phyloP scores from a whole-genome alignment of 2,888 invertebrate genomes.

The Eupsilia transversa region DNA sequence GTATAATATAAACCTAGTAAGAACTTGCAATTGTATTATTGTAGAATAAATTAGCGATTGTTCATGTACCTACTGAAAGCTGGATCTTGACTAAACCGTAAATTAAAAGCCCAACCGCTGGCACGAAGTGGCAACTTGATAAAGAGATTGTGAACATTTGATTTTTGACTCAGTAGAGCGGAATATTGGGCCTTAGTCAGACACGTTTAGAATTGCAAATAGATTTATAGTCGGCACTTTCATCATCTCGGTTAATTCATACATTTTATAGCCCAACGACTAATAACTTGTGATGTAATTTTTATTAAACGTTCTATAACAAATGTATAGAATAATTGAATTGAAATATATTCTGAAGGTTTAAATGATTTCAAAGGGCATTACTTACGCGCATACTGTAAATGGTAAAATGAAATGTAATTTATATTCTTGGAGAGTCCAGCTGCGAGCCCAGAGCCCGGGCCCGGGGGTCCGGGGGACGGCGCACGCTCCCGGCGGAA shows the following conservation, averaged over 20 bases:
- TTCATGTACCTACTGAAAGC: neutral
- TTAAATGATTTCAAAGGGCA: slow-evolving; percentile 52
- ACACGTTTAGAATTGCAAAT: slow-evolving; percentile 44
- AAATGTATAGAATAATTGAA: slow-evolving; percentile 28
- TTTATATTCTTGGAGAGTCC: slow-evolving; percentile 73
- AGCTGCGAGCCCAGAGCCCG: slow-evolving; percentile 60
- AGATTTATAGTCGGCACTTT: slow-evolving; percentile 7
- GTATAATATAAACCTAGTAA: neutral
- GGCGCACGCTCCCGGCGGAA: slow-evolving; percentile 61
- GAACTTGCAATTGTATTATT: slow-evolving; percentile 11
- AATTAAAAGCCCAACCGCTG: slow-evolving; percentile 12
- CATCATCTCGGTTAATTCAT: slow-evolving; percentile 7
- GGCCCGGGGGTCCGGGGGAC: slow-evolving; percentile 30
- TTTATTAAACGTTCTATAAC: slow-evolving; percentile 14
- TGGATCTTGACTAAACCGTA: slow-evolving; percentile 12
- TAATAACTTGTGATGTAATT: slow-evolving; percentile 3
- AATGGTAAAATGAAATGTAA: slow-evolving; percentile 71
- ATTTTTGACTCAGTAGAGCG: slow-evolving; percentile 30
- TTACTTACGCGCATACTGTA: slow-evolving; percentile 59
- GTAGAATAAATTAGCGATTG: slow-evolving; percentile 9
- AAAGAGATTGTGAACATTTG: slow-evolving; percentile 32
- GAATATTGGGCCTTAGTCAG: slow-evolving; percentile 33
- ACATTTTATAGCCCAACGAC: neutral
- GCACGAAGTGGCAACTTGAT: slow-evolving; percentile 19
- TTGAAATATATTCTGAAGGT: slow-evolving; percentile 39